Evolutionary conservation across 2,797 vertebrate genomes (phyloP).

Genomic region (Sebastes ruberrimus): DNA sequence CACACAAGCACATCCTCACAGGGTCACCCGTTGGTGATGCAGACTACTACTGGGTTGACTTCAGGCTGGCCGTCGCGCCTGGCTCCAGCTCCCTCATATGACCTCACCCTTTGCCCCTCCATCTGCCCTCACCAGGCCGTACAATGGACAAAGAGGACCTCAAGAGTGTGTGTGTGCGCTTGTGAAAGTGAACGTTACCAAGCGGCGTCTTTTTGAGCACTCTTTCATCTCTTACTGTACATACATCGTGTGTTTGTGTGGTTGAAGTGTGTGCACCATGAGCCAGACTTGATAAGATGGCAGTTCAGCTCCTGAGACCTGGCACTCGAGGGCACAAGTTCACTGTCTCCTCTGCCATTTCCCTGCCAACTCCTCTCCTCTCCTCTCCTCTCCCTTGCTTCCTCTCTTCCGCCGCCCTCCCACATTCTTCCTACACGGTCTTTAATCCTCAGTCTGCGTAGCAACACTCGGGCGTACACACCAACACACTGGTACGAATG

Average conservation of each 20-base stretch:
- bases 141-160: constrained; percentile 69
- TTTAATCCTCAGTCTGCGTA: constrained; percentile 46
- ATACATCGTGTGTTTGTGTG: constrained; percentile 11
- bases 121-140: constrained; percentile 52
- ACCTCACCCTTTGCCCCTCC: constrained; percentile 69
- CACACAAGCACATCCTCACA: constrained; percentile 2
- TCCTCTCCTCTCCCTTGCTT: constrained; percentile 2
- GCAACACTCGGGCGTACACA: constrained; percentile 24
- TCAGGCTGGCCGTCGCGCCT: constrained; percentile 62
- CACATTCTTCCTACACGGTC: constrained; percentile 2
- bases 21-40: constrained; percentile 11
- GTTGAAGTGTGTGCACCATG: constrained; percentile 8
- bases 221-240: background rate
- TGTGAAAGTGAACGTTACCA: constrained; percentile 36
- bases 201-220: constrained; percentile 12
- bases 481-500: background rate
- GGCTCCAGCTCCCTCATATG: constrained; percentile 76
- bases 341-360: constrained; percentile 21
- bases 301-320: constrained; percentile 37
- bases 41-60: constrained; percentile 37
- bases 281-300: constrained; percentile 25
- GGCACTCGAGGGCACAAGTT: constrained; percentile 37
- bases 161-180: constrained; percentile 21
- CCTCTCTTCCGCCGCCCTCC: constrained; percentile 8
- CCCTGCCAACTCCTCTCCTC: constrained; percentile 1